Evolutionary conservation across 2,797 vertebrate genomes (phyloP), one percentile per base, ranked within the genome.

Genomic region (Lutjanus campechanus): DNA sequence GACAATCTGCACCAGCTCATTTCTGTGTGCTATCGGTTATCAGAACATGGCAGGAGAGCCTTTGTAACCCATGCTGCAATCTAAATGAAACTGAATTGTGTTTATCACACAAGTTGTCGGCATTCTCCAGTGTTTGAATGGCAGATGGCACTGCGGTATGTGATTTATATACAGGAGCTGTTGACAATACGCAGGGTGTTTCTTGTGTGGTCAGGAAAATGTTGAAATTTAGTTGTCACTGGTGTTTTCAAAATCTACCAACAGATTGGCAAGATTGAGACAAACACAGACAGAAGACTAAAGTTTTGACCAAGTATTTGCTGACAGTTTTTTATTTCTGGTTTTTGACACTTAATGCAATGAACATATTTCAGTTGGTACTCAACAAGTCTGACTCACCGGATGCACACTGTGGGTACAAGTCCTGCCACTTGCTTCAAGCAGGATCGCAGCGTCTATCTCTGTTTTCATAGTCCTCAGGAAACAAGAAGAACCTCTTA

Each of bases 51-150:
- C 72, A 63, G 36, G 29, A 47, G 20, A 82, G 12, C n/a, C 51
- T 51, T n/a, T 54, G 53, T 40, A 54, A 66, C 62, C 10, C 64
- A n/a, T 51, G 36, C 59, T 51, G 51, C 60, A 59, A 61, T 76
- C 61, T 50, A 54, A 55, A 73, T 50, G 17, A 51, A 81, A 77
- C 8, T 69, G 10, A 86, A 75, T 19, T 69, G 43, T 64, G 54
- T 74, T 76, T 56, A 54, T 67, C 11, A 51, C 36, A 47, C 13
- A 25, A 41, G n/a, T 46, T 74, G 54, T 29, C 43, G n/a, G 36
- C 22, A 67, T 63, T 68, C 47, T 60, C 51, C 8, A 0, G 41
- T 61, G 40, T 61, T 76, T 69, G 44, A 72, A 16, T 49, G n/a
- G 59, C 62, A 77, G 50, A 41, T 41, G 36, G 22, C 36, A 22